A percentile compares a stretch with the other conserved stretches of the same genome.
Evolutionary conservation across 1,140 invertebrate genomes (phyloP).

Genomic region (Pogonognathellus flavescens): DNA sequence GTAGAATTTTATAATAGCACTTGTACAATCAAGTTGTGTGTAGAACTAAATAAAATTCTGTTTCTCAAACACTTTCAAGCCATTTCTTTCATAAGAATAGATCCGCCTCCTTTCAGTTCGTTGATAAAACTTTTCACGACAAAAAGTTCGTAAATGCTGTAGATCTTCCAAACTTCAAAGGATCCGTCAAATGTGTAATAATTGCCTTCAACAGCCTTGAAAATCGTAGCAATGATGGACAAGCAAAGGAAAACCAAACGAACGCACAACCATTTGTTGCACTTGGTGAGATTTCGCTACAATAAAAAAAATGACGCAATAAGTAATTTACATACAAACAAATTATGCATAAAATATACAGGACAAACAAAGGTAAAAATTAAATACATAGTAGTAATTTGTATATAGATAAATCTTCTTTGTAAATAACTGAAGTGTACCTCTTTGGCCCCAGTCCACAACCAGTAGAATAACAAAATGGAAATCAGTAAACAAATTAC

Average conservation of each 20-base stretch:
- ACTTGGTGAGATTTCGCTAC: slow-evolving; percentile 52
- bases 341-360: not conserved
- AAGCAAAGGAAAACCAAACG: slow-evolving; percentile 52
- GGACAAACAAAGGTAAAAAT: not conserved
- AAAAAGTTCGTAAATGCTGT: slow-evolving; percentile 55
- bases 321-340: not conserved
- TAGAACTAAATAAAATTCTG: too few species aligned
- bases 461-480: slow-evolving; percentile 56
- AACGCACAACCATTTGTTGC: slow-evolving; percentile 54
- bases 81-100: slow-evolving; percentile 55
- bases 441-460: slow-evolving; percentile 56
- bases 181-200: slow-evolving; percentile 57
- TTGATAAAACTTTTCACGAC: slow-evolving; percentile 55
- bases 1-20: too few species aligned
- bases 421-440: slow-evolving; percentile 1
- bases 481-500: slow-evolving; percentile 53
- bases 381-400: too few species aligned
- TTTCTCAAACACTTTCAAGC: not conserved
- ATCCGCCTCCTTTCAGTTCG: slow-evolving; percentile 3
- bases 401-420: too few species aligned
- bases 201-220: slow-evolving; percentile 47
- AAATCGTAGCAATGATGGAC: slow-evolving; percentile 53
- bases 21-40: too few species aligned
- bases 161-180: slow-evolving; percentile 53
- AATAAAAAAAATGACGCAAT: not conserved